These are phyloP conservation scores for Poeciliopsis occidentalis DNA, from an alignment of 2,113 vertebrate species.

Conservation along the genomic window DNA sequence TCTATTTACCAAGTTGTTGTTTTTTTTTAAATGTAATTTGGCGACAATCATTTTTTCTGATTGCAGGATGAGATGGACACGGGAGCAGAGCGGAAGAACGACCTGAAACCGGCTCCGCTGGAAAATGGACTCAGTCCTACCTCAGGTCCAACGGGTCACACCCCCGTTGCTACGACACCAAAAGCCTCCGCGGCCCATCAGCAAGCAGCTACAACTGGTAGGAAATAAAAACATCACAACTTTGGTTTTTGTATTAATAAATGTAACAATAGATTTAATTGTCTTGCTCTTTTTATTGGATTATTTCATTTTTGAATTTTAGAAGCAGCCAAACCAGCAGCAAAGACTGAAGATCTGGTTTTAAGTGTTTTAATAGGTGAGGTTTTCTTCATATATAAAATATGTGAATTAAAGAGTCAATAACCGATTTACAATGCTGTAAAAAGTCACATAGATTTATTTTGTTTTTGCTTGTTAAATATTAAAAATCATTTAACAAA, in stretches of 20 bases:
- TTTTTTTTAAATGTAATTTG: neutral
- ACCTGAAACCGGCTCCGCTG: constrained; percentile 85
- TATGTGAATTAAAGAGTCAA: neutral
- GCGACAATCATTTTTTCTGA: neutral
- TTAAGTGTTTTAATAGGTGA: constrained; percentile 94
- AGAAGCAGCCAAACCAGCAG: constrained; percentile 91
- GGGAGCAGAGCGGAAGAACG: constrained; percentile 84
- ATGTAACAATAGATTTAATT: neutral
- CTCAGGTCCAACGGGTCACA: constrained; percentile 83
- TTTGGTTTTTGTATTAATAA: neutral
- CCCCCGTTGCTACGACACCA: constrained; percentile 55
- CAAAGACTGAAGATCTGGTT: constrained; percentile 95
- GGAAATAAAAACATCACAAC: too few relatives aligned
- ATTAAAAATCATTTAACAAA: too few relatives aligned
- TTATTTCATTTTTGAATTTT: constrained; percentile 28
- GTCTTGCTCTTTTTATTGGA: accelerated
- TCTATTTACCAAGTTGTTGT: too few relatives aligned
- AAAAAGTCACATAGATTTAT: neutral
- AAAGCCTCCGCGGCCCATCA: constrained; percentile 69
- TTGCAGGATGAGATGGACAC: constrained; percentile 85
- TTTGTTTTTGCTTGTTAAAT: neutral
- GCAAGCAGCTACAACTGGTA: constrained; percentile 56
- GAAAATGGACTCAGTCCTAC: constrained; percentile 92
- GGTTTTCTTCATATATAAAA: constrained; percentile 14
- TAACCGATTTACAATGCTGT: neutral